Conservation (phyloP, 2,888 invertebrate species). For the Lycophotia porphyrea region DNA sequence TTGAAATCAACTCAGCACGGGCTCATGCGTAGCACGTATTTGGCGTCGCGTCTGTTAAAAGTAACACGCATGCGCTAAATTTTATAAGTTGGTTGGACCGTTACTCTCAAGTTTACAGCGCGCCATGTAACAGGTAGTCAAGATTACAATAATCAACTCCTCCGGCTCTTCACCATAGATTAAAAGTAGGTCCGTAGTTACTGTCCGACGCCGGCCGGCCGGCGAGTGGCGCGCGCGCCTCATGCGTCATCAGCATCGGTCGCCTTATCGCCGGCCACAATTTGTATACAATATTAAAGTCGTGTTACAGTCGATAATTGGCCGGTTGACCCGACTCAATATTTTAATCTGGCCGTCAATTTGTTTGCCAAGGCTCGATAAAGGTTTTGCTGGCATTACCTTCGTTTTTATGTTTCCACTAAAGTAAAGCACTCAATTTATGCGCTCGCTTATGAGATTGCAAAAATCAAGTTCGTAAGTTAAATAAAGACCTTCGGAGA, state of each 20-base stretch:
- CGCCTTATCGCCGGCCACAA: slow-evolving; percentile 68
- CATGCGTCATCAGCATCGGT: slow-evolving; percentile 60
- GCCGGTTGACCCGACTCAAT: slow-evolving; percentile 68
- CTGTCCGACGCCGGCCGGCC: slow-evolving; percentile 49
- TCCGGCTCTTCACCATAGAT: slow-evolving; percentile 59
- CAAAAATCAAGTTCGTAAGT: slow-evolving; percentile 30
- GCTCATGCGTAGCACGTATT: slow-evolving; percentile 71
- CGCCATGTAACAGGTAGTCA: slow-evolving; percentile 72
- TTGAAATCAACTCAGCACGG: slow-evolving; percentile 43
- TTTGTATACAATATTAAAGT: slow-evolving; percentile 65
- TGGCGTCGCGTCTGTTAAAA: slow-evolving; percentile 55
- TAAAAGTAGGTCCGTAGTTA: slow-evolving; percentile 59
- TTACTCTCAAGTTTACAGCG: slow-evolving; percentile 72
- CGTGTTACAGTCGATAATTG: slow-evolving; percentile 69
- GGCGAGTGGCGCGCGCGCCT: slow-evolving; percentile 56
- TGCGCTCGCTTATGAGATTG: slow-evolving; percentile 35
- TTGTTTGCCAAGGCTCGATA: slow-evolving; percentile 70
- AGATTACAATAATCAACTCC: slow-evolving; percentile 74
- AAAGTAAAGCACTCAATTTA: slow-evolving; percentile 38
- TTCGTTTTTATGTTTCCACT: slow-evolving; percentile 51
- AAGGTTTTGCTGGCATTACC: slow-evolving; percentile 57
- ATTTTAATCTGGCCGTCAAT: slow-evolving; percentile 73
- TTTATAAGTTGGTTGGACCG: slow-evolving; percentile 75
- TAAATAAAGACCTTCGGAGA: slow-evolving; percentile 17
- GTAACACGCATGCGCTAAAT: slow-evolving; percentile 73